Base-by-base conservation (phyloP, 2,113 vertebrate genomes). In the Cromileptes altivelis region DNA sequence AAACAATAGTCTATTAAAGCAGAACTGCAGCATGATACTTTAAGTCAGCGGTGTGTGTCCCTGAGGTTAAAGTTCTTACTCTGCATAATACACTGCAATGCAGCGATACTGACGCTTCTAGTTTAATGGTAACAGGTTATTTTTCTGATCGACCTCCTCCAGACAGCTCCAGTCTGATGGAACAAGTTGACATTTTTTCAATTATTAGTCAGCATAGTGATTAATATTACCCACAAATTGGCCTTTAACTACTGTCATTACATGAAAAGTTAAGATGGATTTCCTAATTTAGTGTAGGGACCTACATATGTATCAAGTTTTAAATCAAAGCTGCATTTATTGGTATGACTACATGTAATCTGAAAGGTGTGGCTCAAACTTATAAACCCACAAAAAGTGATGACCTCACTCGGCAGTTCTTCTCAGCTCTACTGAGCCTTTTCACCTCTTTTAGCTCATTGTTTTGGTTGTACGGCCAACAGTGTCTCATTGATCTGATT, bases 31-130 rank as follows among this genome's bases (percentile, higher is more conserved):
- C 23, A 17, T 50, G 8, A 1, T 45, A 45, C 42, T 45, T 37
- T 9, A 45, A 45, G 42, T 45, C 42, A 45, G 42, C 11, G 42
- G 42, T 12, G 40, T 62, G 62, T 78, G 19, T 76, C 52, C 52
- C 63, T 40, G 25, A 71, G 63, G 60, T 77, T 33, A 55, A 82
- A 81, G 69, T 69, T 86, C 13, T 60, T 64, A 74, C 27, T 81
- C 79, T 83, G 83, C 81, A 76, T 67, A 57, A 70, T 74, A 69
- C 78, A 71, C 82, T 81, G 88, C 86, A 87, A 60, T 88, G 79
- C 78, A 86, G 78, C 10, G 14, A 23, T 60, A 53, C 69, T n/a
- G 80, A 75, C 0, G 40, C 27, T 47, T 67, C 45, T 60, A 69
- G 27, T 68, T 75, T 61, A 56, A 61, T 13, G 15, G 6, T 47